phyloP scores from a whole-genome alignment of 2,888 invertebrate genomes.

The Conistra vaccinii region DNA sequence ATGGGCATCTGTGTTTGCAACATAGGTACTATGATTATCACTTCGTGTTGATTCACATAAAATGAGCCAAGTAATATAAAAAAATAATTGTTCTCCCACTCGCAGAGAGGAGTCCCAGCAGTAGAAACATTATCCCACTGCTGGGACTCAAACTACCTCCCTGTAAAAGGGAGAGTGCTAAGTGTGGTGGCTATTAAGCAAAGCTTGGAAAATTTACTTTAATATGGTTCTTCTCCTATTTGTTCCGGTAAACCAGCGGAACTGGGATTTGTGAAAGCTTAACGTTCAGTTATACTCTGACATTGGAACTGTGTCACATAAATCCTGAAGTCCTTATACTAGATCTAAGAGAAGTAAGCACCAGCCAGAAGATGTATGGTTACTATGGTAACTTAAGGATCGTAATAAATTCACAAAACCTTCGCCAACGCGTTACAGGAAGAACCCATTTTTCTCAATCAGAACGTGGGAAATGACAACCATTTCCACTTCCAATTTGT shows the following conservation, averaged over 20 bases:
- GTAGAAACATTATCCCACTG: neutral
- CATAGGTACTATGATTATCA: neutral
- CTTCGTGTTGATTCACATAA: neutral
- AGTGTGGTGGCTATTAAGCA: neutral
- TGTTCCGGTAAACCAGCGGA: neutral
- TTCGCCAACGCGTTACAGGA: slow-evolving; percentile 41
- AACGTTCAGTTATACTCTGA: neutral
- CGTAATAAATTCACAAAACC: slow-evolving; percentile 60
- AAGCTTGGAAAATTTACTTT: neutral
- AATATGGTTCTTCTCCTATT: neutral
- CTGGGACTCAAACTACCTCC: neutral
- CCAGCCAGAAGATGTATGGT: slow-evolving; percentile 47
- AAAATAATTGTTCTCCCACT: neutral
- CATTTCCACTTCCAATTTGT: slow-evolving; percentile 44
- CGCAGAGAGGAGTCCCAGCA: no score
- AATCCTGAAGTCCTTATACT: slow-evolving; percentile 26
- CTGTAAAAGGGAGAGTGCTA: neutral
- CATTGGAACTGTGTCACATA: slow-evolving; percentile 32
- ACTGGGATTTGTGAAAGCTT: neutral
- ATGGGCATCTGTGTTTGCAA: neutral
- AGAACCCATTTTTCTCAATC: slow-evolving; percentile 43
- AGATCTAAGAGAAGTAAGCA: slow-evolving; percentile 34
- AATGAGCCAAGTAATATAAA: no score
- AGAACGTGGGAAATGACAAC: slow-evolving; percentile 43
- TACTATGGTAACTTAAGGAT: slow-evolving; percentile 45